A percentile compares a stretch with the other conserved stretches of the same genome.
Evolutionary conservation across 2,113 vertebrate genomes (phyloP).

Genomic region (Malurus elegans): DNA sequence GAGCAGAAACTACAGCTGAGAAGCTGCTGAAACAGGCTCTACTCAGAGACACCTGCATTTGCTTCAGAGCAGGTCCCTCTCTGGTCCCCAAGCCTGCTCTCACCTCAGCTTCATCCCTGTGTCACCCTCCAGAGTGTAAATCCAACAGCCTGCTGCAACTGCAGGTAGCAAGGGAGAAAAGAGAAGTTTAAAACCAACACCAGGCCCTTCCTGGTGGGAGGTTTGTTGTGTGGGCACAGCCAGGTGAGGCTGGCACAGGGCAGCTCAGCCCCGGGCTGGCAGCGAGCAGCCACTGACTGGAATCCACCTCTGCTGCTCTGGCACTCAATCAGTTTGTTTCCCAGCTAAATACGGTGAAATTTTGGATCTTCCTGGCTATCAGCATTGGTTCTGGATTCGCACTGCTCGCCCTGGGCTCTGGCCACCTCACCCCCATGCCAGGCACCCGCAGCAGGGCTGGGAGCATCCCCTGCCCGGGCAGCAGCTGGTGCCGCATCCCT

Average conservation of each 20-base stretch:
- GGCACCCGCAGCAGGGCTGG: accelerated
- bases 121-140: neutral
- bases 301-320: neutral
- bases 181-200: neutral
- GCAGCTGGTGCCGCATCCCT: neutral
- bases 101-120: neutral
- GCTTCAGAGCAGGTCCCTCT: neutral
- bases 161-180: accelerated
- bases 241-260: accelerated
- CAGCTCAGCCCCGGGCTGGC: neutral
- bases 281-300: neutral
- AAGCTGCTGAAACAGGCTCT: neutral
- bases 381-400: accelerated
- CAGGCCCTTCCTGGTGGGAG: neutral
- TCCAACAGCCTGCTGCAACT: neutral
- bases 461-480: neutral
- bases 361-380: neutral
- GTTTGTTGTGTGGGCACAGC: accelerated
- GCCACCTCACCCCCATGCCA: accelerated
- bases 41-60: neutral
- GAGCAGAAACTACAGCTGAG: neutral
- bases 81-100: neutral
- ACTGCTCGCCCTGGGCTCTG: neutral
- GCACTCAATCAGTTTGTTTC: accelerated
- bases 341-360: accelerated